Percentiles rank a stretch among this genome's conserved stretches.
phyloP scores from a whole-genome alignment of 1,140 invertebrate species.

The Elymnias hypermnestra region DNA sequence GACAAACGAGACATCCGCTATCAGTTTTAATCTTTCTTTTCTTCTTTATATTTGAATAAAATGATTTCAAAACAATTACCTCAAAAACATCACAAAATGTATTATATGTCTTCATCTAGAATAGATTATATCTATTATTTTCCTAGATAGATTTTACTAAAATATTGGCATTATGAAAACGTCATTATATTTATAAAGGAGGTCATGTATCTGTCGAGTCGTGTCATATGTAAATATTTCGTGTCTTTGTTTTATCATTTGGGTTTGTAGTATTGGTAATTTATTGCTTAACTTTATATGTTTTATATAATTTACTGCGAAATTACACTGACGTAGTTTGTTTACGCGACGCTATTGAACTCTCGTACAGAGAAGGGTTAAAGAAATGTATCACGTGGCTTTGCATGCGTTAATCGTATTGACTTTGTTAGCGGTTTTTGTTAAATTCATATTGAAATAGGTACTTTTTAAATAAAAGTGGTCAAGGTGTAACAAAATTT shows the following conservation, averaged over 20 bases:
- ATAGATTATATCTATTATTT: neutral
- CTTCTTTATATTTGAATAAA: too few species aligned
- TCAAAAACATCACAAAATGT: constrained; percentile 34
- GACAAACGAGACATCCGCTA: constrained; percentile 5
- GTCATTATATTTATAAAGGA: neutral
- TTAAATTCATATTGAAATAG: too few species aligned
- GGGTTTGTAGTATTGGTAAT: too few species aligned
- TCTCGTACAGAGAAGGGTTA: neutral
- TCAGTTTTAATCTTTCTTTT: too few species aligned
- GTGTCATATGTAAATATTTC: neutral
- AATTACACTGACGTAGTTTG: constrained; percentile 1
- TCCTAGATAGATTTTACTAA: neutral
- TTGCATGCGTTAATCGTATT: too few species aligned
- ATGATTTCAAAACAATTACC: constrained; percentile 22
- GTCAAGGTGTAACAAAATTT: too few species aligned
- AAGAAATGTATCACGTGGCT: neutral
- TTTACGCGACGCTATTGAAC: neutral
- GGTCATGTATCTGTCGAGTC: neutral
- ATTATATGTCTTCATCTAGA: constrained; percentile 27
- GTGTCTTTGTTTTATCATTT: neutral
- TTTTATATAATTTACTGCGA: neutral
- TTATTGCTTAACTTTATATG: neutral
- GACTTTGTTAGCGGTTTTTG: too few species aligned
- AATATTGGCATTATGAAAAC: neutral
- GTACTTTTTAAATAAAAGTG: too few species aligned